These are phyloP conservation scores for Caenorhabditis angaria DNA, from an alignment of 2,888 invertebrate genomes.

Conservation along the genomic window DNA sequence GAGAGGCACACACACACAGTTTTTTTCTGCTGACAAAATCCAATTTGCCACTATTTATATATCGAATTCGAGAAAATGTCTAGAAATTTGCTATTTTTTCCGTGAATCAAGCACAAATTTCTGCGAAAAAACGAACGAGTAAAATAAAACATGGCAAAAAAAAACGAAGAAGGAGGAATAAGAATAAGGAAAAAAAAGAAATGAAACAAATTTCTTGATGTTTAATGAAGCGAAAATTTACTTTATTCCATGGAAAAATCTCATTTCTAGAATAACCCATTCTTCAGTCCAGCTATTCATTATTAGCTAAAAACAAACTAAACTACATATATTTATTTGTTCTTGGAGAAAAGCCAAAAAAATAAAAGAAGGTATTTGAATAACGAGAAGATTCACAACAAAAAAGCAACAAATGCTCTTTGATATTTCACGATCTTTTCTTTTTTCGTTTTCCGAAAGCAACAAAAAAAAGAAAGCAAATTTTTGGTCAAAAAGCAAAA, in stretches of 20 bases:
- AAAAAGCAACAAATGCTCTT: conserved; percentile 1
- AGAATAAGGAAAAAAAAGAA: conserved; percentile 6
- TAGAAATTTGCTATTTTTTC: neutral
- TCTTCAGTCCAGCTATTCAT: too few species aligned
- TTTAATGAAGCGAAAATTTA: neutral
- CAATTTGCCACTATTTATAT: conserved; percentile 5
- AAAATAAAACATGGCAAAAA: conserved; percentile 14
- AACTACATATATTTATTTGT: too few species aligned
- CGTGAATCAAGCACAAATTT: neutral
- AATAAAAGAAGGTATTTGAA: conserved; percentile 20
- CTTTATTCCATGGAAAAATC: neutral
- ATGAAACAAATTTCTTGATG: neutral
- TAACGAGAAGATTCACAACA: conserved; percentile 9
- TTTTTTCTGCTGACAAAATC: conserved; percentile 10
- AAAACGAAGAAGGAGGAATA: neutral
- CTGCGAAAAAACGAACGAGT: conserved; percentile 21
- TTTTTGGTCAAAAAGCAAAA: neutral
- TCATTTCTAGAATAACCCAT: too few species aligned
- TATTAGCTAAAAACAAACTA: too few species aligned
- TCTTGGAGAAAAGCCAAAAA: conserved; percentile 10
- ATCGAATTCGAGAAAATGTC: conserved; percentile 1
- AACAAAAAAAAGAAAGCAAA: neutral
- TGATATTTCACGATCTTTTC: neutral
- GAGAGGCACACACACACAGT: neutral
- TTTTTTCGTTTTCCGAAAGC: too few species aligned